Evolutionary conservation across 2,113 vertebrate genomes (phyloP).

Genomic region (Candoia aspera): DNA sequence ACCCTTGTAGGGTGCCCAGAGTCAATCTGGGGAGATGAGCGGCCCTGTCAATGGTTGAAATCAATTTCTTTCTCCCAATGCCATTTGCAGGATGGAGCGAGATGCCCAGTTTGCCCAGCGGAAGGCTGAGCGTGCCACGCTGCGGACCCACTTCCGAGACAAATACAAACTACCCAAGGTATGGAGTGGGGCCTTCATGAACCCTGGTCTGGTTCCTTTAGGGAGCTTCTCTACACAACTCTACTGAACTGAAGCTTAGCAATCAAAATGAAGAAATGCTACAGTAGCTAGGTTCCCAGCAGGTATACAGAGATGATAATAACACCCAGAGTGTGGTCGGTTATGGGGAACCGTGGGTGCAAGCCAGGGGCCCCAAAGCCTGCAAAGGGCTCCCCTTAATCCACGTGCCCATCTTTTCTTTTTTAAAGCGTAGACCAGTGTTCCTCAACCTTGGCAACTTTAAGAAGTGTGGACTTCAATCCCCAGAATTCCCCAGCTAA

Average conservation of each 20-base stretch:
- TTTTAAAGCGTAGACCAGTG: neutral
- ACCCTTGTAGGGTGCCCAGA: neutral
- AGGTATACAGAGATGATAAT: neutral
- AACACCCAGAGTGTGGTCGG: neutral
- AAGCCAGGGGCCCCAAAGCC: neutral
- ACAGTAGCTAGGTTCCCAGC: neutral
- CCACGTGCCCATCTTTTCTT: neutral
- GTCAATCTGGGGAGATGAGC: neutral
- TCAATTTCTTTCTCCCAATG: neutral
- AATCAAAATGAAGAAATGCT: neutral
- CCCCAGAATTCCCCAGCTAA: neutral
- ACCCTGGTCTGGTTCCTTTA: neutral
- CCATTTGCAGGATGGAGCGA: conserved; percentile 84
- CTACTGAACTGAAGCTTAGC: too few relatives aligned
- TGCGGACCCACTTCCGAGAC: conserved; percentile 92
- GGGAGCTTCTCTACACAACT: neutral
- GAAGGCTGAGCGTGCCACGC: conserved; percentile 93
- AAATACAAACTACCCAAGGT: conserved; percentile 98
- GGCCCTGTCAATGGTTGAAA: neutral
- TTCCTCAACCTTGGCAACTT: neutral
- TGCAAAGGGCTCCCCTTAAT: neutral
- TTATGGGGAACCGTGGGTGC: neutral
- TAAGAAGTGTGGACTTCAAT: neutral
- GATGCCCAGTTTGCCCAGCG: conserved; percentile 91
- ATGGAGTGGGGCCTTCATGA: neutral